Evolutionary conservation across 2,797 vertebrate genomes (phyloP).

Genomic region (Brachyrhaphis roseni): DNA sequence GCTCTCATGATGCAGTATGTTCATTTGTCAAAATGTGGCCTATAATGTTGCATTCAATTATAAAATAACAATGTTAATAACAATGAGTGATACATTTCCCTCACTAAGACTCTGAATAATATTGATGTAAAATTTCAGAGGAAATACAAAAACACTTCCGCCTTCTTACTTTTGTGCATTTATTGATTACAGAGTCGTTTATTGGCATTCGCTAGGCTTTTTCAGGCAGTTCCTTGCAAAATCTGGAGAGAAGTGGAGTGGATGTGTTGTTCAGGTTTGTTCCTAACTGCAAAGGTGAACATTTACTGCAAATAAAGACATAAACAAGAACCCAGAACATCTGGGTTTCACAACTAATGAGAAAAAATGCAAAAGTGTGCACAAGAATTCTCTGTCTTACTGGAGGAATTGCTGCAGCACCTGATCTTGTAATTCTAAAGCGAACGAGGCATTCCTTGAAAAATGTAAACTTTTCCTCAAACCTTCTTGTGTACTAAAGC

Average conservation of each 20-base stretch:
- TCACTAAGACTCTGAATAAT: not conserved
- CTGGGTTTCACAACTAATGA: not conserved
- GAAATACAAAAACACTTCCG: not conserved
- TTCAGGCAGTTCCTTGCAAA: not conserved
- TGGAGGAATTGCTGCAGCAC: not conserved
- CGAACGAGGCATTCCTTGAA: not conserved
- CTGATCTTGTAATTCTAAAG: not conserved
- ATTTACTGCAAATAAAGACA: conserved; percentile 5
- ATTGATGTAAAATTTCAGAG: not conserved
- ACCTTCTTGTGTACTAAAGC: not conserved
- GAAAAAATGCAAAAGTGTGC: not conserved
- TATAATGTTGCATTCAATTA: not conserved
- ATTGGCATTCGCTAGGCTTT: not conserved
- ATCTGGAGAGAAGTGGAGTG: not conserved
- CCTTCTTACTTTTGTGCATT: not conserved
- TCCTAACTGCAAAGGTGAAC: not conserved
- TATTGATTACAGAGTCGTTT: not conserved
- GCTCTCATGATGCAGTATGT: not conserved
- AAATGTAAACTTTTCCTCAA: not conserved
- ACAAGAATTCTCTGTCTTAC: not conserved
- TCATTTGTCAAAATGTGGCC: not conserved
- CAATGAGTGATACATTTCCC: not conserved
- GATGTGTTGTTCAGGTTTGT: not conserved
- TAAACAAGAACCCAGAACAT: not conserved
- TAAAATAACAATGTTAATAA: not conserved